A percentile compares a stretch with the other conserved stretches of the same genome.
Conservation (phyloP, 2,888 invertebrate genomes). For the Heliconius ismenius region DNA sequence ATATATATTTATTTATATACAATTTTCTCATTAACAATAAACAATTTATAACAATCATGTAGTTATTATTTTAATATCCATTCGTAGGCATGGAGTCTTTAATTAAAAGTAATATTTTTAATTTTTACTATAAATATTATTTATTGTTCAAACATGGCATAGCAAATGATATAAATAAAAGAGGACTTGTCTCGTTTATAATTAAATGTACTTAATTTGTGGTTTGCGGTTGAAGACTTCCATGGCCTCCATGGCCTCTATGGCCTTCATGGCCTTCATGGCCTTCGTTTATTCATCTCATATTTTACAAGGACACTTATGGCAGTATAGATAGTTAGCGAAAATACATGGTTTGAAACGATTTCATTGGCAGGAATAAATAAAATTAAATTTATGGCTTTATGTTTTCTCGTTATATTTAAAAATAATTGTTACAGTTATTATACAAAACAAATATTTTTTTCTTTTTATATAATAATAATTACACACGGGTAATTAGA, state of each 20-base stretch:
- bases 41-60: neutral
- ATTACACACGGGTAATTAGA: too few species aligned
- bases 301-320: slow-evolving; percentile 6
- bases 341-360: neutral
- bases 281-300: slow-evolving; percentile 1
- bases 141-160: neutral
- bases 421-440: neutral
- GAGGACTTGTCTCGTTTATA: slow-evolving; percentile 1
- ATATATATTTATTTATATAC: neutral
- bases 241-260: neutral
- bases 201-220: slow-evolving; percentile 14
- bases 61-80: neutral
- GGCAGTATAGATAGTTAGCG: neutral
- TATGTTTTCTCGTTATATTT: neutral
- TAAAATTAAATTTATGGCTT: neutral
- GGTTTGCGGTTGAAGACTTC: slow-evolving; percentile 8
- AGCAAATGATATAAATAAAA: slow-evolving; percentile 7
- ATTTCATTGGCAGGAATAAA: neutral
- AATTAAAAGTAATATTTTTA: neutral
- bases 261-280: too few species aligned
- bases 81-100: neutral
- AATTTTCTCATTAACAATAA: neutral
- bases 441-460: too few species aligned
- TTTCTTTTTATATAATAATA: neutral
- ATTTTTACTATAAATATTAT: slow-evolving; percentile 15